Evolutionary conservation across 2,888 invertebrate species (phyloP), one percentile per base, ranked within the genome.

Genomic region (Chymomyza fuscimana): DNA sequence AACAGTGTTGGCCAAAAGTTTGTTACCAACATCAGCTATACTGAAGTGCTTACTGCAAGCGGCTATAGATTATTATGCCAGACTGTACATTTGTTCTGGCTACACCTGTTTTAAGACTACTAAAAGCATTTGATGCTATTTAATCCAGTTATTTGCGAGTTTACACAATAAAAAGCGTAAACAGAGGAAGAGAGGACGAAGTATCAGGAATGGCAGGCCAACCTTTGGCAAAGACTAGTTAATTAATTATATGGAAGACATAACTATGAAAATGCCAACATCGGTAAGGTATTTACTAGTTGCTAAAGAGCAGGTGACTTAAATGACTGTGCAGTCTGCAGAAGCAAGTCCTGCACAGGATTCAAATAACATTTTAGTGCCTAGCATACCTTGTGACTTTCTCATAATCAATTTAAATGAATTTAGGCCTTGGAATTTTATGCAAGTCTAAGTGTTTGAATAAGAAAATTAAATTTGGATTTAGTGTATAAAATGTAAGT

Each of bases 121-220:
- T 86, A 80, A 83, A 87, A 82, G 82, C 76, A 87, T 84, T 88
- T 88, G 76, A 83, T 78, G 86, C 88, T 84, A 80, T 86, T 83
- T 85, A 85, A 85, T 85, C 84, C 82, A 86, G 86, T 84, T 84
- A 85, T 86, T 84, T 88, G 88, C 81, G 81, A 87, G 88, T 81
- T 83, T 80, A 88, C 83, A 87, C 88, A 87, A 83, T 86, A 86
- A 86, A 84, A 80, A 80, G 81, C 86, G 67, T 80, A 74, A 73
- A 72, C 54, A n/a, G 74, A 2, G 52, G 12, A 4, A 58, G 71
- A 60, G 6, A 46, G 65, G 70, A 73, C 65, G 78, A 61, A 75
- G 58, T 58, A 66, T 72, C 75, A 22, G 29, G n/a, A 19, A 29
- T 10, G 10, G 32, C 59, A 59, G 32, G 59, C 32, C 22, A 59